A percentile compares a stretch with the other conserved stretches of the same genome.
phyloP scores from a whole-genome alignment of 2,888 invertebrate genomes.

The Iselma pallidipennis region DNA sequence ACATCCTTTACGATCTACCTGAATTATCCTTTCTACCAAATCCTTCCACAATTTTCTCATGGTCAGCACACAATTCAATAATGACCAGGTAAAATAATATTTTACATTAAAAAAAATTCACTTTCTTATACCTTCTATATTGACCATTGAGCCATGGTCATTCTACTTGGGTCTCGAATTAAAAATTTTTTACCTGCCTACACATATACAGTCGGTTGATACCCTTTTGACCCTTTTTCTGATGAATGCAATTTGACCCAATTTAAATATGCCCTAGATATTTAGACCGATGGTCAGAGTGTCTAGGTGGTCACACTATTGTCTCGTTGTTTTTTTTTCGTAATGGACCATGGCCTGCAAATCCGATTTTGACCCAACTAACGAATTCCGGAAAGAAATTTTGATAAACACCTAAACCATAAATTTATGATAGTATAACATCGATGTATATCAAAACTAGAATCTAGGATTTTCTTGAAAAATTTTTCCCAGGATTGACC shows the following conservation, averaged over 20 bases:
- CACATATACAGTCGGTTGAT: slow-evolving; percentile 36
- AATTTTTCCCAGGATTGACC: slow-evolving; percentile 8
- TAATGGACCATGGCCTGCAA: slow-evolving; percentile 38
- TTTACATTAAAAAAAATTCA: slow-evolving; percentile 22
- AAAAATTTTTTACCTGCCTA: slow-evolving; percentile 39
- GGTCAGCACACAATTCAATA: slow-evolving; percentile 28
- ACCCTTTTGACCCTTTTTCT: slow-evolving; percentile 42
- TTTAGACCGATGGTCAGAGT: slow-evolving; percentile 36
- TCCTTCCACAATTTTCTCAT: slow-evolving; percentile 31
- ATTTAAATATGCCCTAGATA: slow-evolving; percentile 45
- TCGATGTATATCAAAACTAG: not conserved
- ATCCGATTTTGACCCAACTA: slow-evolving; percentile 24
- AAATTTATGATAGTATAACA: not conserved
- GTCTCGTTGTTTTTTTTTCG: slow-evolving; percentile 35
- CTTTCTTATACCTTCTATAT: slow-evolving; percentile 16
- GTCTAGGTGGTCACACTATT: slow-evolving; percentile 37
- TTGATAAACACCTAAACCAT: not conserved
- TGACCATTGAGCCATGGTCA: slow-evolving; percentile 37
- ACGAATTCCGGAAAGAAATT: slow-evolving; percentile 10
- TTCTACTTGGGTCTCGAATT: slow-evolving; percentile 5
- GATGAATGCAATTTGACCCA: slow-evolving; percentile 40
- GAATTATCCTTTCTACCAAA: slow-evolving; percentile 11
- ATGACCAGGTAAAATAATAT: slow-evolving; percentile 30
- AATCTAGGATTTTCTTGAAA: slow-evolving; percentile 1
- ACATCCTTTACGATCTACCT: slow-evolving; percentile 39